Base-by-base conservation (phyloP, 2,797 vertebrate species). In the Brotula barbata region DNA sequence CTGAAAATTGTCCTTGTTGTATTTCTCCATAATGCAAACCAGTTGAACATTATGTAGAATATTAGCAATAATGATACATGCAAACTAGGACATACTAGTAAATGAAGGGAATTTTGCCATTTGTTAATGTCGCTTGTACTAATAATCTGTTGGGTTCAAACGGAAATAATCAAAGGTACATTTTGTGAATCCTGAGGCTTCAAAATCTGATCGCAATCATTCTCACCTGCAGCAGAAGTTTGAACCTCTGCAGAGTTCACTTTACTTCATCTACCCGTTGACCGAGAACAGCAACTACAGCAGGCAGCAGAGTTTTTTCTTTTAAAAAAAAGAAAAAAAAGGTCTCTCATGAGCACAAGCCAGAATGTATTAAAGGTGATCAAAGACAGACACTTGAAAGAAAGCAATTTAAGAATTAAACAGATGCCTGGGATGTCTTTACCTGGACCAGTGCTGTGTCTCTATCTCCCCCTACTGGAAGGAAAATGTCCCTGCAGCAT, bases 401-500 rank as follows among this genome's bases (percentile, higher is more conserved):
- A 49, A 61, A 65, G 25, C 8, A 8, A 15, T 67, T 71, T 43
- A 56, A 64, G 2, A 73, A 57, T 59, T 55, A 8, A 53, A 50
- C 16, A 62, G 47, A 34, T 25, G 25, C 31, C 25, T 39, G 0
- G 8, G 61, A 3, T 13, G 0, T 50, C 56, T 36, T 53, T 19
- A 19, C 22, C 11, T 54, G 48, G 1, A 11, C 2, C 20, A 21
- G 14, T 23, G 58, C 66, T 50, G 22, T 62, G 67, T 60, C 82
- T 82, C 77, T 63, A 83, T 64, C 86, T 80, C 82, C 85, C 77
- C 82, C 85, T 87, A 51, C 70, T 85, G 86, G 83, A 73, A 9
- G 59, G 40, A 43, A 4, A 13, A 2, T 3, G 3, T 31, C 25
- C 4, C 25, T 4, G 25, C 25, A 28, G 25, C 4, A 28, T 28